Conservation (phyloP, 1,140 invertebrate genomes). For the Apis mellifera region Amel_HAv3.1 CM009932.2:11256501-11257000, state of each 20-base stretch:
- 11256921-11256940: conserved; percentile 8
- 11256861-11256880: conserved; percentile 60
- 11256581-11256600: conserved; percentile 45
- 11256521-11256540: conserved; percentile 46
- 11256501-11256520: conserved; percentile 39
- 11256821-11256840: conserved; percentile 20
- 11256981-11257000: background rate
- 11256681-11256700: too few relatives aligned
- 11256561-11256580: conserved; percentile 35
- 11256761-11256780: background rate
- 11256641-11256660: conserved; percentile 11
- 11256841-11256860: background rate
- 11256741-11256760: too few relatives aligned
- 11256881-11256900: background rate
- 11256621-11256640: conserved; percentile 31
- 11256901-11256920: conserved; percentile 26
- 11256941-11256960: too few relatives aligned
- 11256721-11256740: too few relatives aligned
- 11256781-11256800: background rate
- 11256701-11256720: background rate
- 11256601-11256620: conserved; percentile 55
- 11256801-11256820: background rate
- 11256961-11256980: conserved; percentile 22
- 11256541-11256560: conserved; percentile 59
- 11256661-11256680: background rate